These are phyloP conservation scores for Lagopus leucura DNA, from an alignment of 2,113 vertebrate genomes.

Conservation along the genomic window DNA sequence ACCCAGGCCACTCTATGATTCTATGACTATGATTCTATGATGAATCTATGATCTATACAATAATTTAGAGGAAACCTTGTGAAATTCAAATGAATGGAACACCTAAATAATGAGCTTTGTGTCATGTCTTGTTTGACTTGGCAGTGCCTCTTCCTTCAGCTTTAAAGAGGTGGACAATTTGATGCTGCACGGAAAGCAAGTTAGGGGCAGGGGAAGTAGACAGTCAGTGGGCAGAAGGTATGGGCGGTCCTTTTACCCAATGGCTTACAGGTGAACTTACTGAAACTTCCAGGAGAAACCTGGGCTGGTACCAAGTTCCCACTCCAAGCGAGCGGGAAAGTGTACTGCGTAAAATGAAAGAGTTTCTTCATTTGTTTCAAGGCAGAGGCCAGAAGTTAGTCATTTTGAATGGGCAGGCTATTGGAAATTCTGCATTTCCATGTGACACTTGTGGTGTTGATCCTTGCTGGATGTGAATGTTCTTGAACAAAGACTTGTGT, in stretches of 20 bases:
- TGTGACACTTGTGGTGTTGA: accelerated
- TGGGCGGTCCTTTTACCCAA: background rate
- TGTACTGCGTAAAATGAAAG: background rate
- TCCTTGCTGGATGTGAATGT: background rate
- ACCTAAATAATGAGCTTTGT: background rate
- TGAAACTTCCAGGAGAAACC: background rate
- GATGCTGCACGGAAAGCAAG: background rate
- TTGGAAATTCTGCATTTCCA: background rate
- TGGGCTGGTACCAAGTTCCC: background rate
- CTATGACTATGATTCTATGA: too few relatives aligned
- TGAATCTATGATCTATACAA: too few relatives aligned
- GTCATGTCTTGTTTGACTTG: background rate
- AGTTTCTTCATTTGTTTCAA: background rate
- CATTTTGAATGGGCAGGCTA: background rate
- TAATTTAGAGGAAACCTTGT: background rate
- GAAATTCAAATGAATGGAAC: background rate
- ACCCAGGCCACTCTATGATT: too few relatives aligned
- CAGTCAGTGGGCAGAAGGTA: background rate
- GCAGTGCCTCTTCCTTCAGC: background rate
- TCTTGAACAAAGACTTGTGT: background rate
- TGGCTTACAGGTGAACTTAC: background rate
- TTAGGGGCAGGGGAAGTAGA: background rate
- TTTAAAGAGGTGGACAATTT: background rate
- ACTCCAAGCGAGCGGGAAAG: background rate
- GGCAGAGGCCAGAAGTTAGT: background rate